Percentiles rank a stretch among this genome's conserved stretches.
These are phyloP conservation scores for Scylla paramamosain DNA, from an alignment of 1,140 invertebrate genomes.

Conservation along the genomic window DNA sequence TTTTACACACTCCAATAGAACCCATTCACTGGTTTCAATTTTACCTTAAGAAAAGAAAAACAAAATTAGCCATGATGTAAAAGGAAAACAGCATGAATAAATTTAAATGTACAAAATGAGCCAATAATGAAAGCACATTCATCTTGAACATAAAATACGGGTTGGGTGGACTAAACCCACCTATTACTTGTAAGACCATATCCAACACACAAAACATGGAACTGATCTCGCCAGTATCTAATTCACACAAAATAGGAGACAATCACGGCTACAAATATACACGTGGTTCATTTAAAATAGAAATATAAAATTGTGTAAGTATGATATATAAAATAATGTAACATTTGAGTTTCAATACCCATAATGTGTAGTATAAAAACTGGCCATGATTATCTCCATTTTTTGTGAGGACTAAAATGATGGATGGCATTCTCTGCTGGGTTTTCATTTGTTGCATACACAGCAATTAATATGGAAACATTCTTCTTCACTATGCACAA, in stretches of 20 bases:
- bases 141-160: not conserved
- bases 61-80: no score
- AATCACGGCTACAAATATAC: constrained; percentile 23
- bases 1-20: not conserved
- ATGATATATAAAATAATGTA: constrained; percentile 18
- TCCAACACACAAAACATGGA: not conserved
- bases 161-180: not conserved
- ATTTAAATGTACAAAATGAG: not conserved
- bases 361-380: not conserved
- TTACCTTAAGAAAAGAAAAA: not conserved
- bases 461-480: constrained; percentile 12
- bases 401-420: not conserved
- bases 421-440: constrained; percentile 18
- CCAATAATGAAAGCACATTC: not conserved
- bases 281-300: not conserved
- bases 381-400: constrained; percentile 11
- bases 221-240: not conserved
- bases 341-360: constrained; percentile 22
- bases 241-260: constrained; percentile 7
- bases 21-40: not conserved
- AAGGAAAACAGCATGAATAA: not conserved
- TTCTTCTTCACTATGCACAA: not conserved
- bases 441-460: constrained; percentile 10
- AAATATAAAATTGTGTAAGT: not conserved
- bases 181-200: not conserved